phyloP scores from a whole-genome alignment of 2,888 invertebrate genomes.

The Tinea trinotella region DNA sequence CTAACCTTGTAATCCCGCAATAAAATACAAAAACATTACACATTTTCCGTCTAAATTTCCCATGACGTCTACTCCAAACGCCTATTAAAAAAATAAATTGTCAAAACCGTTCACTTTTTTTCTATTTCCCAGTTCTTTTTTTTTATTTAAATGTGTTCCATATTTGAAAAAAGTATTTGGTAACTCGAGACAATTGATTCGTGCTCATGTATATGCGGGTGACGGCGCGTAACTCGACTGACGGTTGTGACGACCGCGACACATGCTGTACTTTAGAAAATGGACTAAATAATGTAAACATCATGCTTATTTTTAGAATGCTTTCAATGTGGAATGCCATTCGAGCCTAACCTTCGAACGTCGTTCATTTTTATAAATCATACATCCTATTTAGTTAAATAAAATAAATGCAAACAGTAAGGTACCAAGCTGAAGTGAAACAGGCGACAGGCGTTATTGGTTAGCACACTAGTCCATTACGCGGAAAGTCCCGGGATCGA shows the following conservation, averaged over 20 bases:
- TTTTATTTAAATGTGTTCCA: constrained; percentile 22
- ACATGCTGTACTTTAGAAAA: constrained; percentile 27
- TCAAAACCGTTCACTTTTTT: constrained; percentile 21
- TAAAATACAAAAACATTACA: constrained; percentile 1
- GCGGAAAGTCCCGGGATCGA: too few species aligned
- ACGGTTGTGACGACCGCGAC: constrained; percentile 28
- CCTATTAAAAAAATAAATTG: not conserved
- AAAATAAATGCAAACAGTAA: not conserved
- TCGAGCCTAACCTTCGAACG: constrained; percentile 13
- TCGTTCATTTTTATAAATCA: constrained; percentile 2
- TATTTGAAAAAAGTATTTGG: constrained; percentile 27
- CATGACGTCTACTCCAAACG: not conserved
- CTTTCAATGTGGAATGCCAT: constrained; percentile 21
- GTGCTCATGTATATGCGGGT: constrained; percentile 27
- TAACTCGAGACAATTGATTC: constrained; percentile 27
- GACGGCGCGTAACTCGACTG: constrained; percentile 31
- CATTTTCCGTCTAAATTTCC: not conserved
- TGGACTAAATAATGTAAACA: constrained; percentile 35
- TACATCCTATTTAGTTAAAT: constrained; percentile 11
- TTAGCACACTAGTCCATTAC: too few species aligned
- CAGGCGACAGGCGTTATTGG: too few species aligned
- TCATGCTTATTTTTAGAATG: constrained; percentile 40
- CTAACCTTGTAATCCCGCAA: not conserved
- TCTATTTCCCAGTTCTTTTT: constrained; percentile 16
- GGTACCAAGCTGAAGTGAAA: not conserved